Percentiles rank a stretch among this genome's conserved stretches.
phyloP scores from a whole-genome alignment of 2,888 invertebrate species.

The Altica lythri region DNA sequence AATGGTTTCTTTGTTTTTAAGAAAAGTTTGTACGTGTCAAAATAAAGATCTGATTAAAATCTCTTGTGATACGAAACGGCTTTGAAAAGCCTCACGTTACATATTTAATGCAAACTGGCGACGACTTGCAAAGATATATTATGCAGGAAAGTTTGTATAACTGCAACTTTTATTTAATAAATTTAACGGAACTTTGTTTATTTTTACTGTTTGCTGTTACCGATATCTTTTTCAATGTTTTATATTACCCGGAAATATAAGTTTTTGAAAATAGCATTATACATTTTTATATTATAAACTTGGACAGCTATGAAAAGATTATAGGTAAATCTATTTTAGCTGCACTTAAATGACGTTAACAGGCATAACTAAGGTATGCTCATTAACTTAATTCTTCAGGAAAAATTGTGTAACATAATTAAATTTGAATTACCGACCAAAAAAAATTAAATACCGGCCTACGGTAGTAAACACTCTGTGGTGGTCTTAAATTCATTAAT shows the following conservation, averaged over 20 bases:
- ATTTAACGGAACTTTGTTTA: slow-evolving; percentile 29
- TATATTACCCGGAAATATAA: slow-evolving; percentile 9
- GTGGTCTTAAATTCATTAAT: no score
- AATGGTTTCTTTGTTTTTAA: slow-evolving; percentile 1
- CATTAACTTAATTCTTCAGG: no score
- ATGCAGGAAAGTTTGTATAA: slow-evolving; percentile 32
- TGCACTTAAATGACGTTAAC: no score
- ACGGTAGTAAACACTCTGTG: no score
- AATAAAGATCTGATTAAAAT: slow-evolving; percentile 22
- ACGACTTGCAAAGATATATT: slow-evolving; percentile 24
- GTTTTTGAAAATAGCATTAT: no score
- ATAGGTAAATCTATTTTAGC: no score
- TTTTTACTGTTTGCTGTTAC: slow-evolving; percentile 10
- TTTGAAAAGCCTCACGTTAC: slow-evolving; percentile 14
- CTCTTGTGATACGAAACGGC: slow-evolving; percentile 9
- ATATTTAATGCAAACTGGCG: not conserved
- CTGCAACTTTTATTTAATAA: slow-evolving; percentile 32
- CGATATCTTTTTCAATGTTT: slow-evolving; percentile 14
- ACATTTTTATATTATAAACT: no score
- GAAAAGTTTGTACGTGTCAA: slow-evolving; percentile 17
- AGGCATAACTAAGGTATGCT: no score
- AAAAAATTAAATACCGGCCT: no score
- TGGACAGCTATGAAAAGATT: not conserved
- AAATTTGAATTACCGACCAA: no score
- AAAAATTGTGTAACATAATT: no score